Evolutionary conservation across 2,113 vertebrate species (phyloP), one percentile per base, ranked within the genome.

Genomic region (Suricata suricatta): DNA sequence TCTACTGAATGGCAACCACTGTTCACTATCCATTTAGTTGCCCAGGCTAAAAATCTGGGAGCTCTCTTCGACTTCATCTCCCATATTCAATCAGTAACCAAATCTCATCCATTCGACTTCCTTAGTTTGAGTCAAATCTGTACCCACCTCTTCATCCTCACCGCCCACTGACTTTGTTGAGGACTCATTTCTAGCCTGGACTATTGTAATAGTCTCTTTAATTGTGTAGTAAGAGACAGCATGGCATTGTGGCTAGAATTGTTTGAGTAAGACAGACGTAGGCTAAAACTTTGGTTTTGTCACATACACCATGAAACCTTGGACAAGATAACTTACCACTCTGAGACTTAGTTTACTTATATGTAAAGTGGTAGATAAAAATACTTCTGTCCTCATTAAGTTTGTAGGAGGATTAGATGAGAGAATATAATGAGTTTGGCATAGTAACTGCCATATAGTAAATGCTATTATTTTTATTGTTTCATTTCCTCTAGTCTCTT

Each of bases 391-490:
- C 41, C 7, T 92, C 69, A 68, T 47, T 74, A 90, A 82, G 63
- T 74, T 88, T 44, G 54, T 63, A 57, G 66, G n/a, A 88, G 17
- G 1, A 33, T 76, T 86, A 92, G 94, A 85, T 93, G 80, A 89
- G 23, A 93, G 14, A 79, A 57, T 79, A 84, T 64, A 35, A 81
- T 60, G 8, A 44, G n/a, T 85, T 94, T 84, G 89, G 33, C n/a
- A 31, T 33, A 38, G 41, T 76, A 74, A n/a, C 47, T 92, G n/a
- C 33, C 80, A 85, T 41, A 84, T 21, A 93, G 69, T 85, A 71
- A 91, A 88, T 89, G 41, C 54, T 69, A 25, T 88, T 85, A 87
- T 69, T 95, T 66, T 95, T 76, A 74, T 92, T 79, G 9, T 60
- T 4, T 82, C 66, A 72, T 94, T 96, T 31, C 54, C 13, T 86